Evolutionary conservation across 2,113 vertebrate genomes (phyloP), one percentile per base, ranked within the genome.

Genomic region (Sciurus niger): DNA sequence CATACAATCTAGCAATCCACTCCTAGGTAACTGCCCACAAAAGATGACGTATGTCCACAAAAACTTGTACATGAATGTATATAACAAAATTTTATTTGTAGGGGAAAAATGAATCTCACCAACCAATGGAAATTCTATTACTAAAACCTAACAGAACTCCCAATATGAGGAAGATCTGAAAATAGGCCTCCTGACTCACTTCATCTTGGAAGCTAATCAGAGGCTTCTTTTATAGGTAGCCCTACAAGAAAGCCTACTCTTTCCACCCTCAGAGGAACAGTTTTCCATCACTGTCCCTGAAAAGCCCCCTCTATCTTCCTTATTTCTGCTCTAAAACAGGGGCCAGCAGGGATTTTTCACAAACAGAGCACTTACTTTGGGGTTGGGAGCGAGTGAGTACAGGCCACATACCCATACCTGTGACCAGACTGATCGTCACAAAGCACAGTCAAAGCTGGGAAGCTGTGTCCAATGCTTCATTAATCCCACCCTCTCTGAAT

Each of bases 301-400:
- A 84, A 68, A 22, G 24, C 25, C 16, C 46, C 40, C 60, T 48
- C 30, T 68, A 55, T 40, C 25, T 90, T 84, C n/a, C 73, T 85
- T 58, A 76, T 40, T 37, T 83, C 43, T 86, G 16, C 46, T 93
- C 40, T 91, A 32, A 90, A 95, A 90, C 28, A 84, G n/a, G 24
- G 78, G 86, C 17, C n/a, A 82, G 11, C 4, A 68, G n/a, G 24
- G 51, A 74, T 67, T 70, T 37, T 76, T 37, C 48, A 70, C 60
- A 48, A 40, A 40, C 17, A 88, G 51, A 16, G 34, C 17, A 80
- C 40, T 28, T 86, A 95, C 73, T 46, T 30, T 37, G 11, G 8
- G 40, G 40, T 40, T 40, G 40, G 40, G 28, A 20, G 1, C 16
- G 43, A n/a, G 46, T 16, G 30, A 34, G 30, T 22, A 22, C 86